These are phyloP conservation scores for Hippopotamus amphibius DNA, from an alignment of 2,113 vertebrate species.

Conservation along the genomic window DNA sequence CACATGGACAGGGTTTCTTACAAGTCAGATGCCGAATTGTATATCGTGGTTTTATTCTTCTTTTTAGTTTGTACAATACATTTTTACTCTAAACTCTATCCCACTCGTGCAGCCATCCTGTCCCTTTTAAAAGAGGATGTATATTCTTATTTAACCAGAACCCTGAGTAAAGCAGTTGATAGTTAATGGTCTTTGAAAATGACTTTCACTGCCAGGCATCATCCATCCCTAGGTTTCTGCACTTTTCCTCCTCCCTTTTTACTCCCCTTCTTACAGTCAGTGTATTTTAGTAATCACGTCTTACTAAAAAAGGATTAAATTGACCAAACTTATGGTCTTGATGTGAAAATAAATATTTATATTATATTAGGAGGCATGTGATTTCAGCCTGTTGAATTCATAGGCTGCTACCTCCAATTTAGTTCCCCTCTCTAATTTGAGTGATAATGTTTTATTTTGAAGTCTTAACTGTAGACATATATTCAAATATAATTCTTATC, in stretches of 20 bases:
- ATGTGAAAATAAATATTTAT: constrained; percentile 49
- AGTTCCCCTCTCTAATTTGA: constrained; percentile 26
- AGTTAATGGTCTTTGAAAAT: constrained; percentile 79
- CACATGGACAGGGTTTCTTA: constrained; percentile 63
- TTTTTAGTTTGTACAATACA: background rate
- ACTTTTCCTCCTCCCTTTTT: constrained; percentile 24
- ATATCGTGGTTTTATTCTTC: constrained; percentile 66
- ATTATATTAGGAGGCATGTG: constrained; percentile 15
- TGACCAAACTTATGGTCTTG: background rate
- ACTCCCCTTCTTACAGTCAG: background rate
- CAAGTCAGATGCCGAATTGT: constrained; percentile 69
- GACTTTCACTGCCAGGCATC: constrained; percentile 61
- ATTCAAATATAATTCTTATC: constrained; percentile 44
- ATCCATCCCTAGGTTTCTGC: constrained; percentile 36
- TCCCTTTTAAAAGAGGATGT: constrained; percentile 69
- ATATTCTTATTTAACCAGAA: constrained; percentile 72
- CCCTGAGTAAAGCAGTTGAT: constrained; percentile 67
- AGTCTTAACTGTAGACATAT: constrained; percentile 15
- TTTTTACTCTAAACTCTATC: constrained; percentile 65
- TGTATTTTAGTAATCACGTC: constrained; percentile 31
- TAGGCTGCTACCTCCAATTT: constrained; percentile 54
- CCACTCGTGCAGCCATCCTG: background rate
- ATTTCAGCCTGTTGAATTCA: constrained; percentile 76
- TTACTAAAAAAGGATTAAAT: constrained; percentile 67
- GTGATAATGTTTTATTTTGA: constrained; percentile 63